These are phyloP conservation scores for Spinus pinus DNA, from an alignment of 2,797 vertebrate genomes.

Conservation along the genomic window DNA sequence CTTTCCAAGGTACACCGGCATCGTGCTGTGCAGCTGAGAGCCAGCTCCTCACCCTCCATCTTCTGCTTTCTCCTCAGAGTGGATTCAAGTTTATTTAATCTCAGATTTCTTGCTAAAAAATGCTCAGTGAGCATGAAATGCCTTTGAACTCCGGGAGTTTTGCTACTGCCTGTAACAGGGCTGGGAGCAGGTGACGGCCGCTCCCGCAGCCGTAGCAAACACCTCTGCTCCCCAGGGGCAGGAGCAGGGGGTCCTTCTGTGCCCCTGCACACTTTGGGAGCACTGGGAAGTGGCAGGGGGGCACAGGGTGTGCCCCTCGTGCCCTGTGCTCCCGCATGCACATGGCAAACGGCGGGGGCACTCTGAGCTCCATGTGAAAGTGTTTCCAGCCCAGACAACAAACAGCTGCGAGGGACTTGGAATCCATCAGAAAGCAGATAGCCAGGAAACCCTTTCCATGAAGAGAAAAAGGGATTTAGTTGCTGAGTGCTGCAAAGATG, in stretches of 20 bases:
- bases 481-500: slow-evolving; percentile 53
- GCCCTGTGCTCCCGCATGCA: accelerated
- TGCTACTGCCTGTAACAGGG: slow-evolving; percentile 39
- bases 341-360: accelerated
- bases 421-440: neutral
- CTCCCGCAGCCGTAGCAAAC: neutral
- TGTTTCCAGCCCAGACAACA: slow-evolving; percentile 34
- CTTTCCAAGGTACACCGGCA: slow-evolving; percentile 16
- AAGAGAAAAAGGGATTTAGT: slow-evolving; percentile 40
- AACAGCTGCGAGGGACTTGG: slow-evolving; percentile 40
- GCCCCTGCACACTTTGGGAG: neutral
- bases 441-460: slow-evolving; percentile 55
- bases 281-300: accelerated
- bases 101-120: slow-evolving; percentile 58
- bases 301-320: accelerated
- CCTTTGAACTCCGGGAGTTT: slow-evolving; percentile 49
- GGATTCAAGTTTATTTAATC: slow-evolving; percentile 59
- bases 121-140: slow-evolving; percentile 52
- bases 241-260: neutral
- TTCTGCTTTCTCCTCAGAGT: slow-evolving; percentile 50
- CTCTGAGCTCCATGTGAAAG: neutral
- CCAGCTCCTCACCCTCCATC: slow-evolving; percentile 10
- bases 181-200: neutral
- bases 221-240: neutral
- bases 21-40: neutral